phyloP scores from a whole-genome alignment of 2,888 invertebrate species.

The Craniophora ligustri region DNA sequence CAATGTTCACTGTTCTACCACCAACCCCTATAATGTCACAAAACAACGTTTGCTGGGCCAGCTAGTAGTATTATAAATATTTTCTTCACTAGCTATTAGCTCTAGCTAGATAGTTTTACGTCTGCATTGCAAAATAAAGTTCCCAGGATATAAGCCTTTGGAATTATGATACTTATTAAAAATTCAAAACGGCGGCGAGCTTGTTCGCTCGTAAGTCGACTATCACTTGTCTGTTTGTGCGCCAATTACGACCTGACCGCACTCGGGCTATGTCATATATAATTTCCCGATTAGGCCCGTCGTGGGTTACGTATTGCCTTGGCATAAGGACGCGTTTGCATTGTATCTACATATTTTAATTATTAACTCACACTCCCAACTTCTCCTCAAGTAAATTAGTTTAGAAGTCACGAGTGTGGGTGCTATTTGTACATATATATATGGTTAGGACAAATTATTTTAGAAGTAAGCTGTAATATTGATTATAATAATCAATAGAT shows the following conservation, averaged over 20 bases:
- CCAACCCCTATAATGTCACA: no score
- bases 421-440: no score
- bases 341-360: no score
- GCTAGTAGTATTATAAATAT: no score
- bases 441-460: no score
- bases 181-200: slow-evolving; percentile 25
- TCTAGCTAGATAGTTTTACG: neutral
- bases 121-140: slow-evolving; percentile 13
- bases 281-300: slow-evolving; percentile 46
- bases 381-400: no score
- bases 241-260: slow-evolving; percentile 26
- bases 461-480: no score
- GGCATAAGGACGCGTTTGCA: slow-evolving; percentile 24
- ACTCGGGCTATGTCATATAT: slow-evolving; percentile 42
- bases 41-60: no score
- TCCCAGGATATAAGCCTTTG: slow-evolving; percentile 15
- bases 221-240: slow-evolving; percentile 32
- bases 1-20: no score
- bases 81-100: neutral
- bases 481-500: no score
- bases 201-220: slow-evolving; percentile 23
- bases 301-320: slow-evolving; percentile 39
- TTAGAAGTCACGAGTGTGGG: neutral
- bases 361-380: no score
- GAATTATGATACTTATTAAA: slow-evolving; percentile 36